phyloP scores from a whole-genome alignment of 1,140 invertebrate genomes.

The Zaprionus ghesquierei region DNA sequence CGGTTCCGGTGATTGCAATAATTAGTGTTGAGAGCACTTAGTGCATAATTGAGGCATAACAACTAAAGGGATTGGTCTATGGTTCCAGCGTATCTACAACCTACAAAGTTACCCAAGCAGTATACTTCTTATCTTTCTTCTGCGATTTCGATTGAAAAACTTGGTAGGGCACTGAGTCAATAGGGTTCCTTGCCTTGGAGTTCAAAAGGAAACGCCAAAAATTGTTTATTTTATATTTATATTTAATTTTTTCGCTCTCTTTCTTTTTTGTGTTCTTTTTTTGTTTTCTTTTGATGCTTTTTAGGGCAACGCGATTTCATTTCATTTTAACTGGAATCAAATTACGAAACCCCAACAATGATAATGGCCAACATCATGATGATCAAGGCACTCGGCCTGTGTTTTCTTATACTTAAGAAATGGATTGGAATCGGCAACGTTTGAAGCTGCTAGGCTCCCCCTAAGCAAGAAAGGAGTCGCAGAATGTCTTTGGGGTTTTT shows the following conservation, averaged over 20 bases:
- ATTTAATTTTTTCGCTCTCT: neutral
- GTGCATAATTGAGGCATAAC: too few species aligned
- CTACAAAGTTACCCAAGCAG: too few species aligned
- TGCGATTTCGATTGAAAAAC: neutral
- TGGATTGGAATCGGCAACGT: neutral
- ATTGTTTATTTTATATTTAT: conserved; percentile 30
- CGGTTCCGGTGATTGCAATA: neutral
- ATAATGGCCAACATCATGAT: conserved; percentile 38
- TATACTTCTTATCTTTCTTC: too few species aligned
- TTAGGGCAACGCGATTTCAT: conserved; percentile 72
- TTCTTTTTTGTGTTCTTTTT: neutral
- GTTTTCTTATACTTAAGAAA: conserved; percentile 3
- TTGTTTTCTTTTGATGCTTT: conserved; percentile 37
- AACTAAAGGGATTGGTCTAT: too few species aligned
- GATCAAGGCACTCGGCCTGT: conserved; percentile 6
- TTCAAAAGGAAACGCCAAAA: conserved; percentile 60
- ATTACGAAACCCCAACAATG: conserved; percentile 68
- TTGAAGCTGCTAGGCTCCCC: conserved; percentile 2
- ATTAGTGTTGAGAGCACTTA: neutral
- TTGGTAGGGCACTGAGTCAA: conserved; percentile 20
- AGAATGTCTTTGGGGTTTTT: neutral
- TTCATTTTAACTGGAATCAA: conserved; percentile 79
- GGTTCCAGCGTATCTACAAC: too few species aligned
- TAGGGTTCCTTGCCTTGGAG: conserved; percentile 12
- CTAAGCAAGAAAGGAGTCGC: neutral